phyloP scores from a whole-genome alignment of 1,140 invertebrate genomes.

The Caenorhabditis inopinata region DNA sequence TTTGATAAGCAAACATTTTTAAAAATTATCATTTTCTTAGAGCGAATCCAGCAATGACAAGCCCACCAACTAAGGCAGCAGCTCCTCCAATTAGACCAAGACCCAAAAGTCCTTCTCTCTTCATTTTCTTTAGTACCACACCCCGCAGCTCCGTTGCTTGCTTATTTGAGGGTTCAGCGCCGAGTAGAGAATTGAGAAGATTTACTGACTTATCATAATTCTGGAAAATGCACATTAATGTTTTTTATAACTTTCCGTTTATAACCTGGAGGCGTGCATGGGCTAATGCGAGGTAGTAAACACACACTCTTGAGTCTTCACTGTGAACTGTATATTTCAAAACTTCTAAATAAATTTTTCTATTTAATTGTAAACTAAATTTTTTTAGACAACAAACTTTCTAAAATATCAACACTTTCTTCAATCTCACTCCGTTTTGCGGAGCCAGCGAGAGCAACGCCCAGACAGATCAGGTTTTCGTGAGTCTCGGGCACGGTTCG shows the following conservation, averaged over 20 bases:
- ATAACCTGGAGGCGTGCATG: neutral
- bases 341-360: neutral
- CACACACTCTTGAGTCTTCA: neutral
- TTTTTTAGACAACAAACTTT: neutral
- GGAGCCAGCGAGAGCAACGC: neutral
- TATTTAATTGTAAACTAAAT: neutral
- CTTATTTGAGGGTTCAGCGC: neutral
- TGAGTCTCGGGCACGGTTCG: neutral
- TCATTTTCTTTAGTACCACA: conserved; percentile 13
- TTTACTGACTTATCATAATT: neutral
- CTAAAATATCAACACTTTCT: neutral
- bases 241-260: no score
- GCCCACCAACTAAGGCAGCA: neutral
- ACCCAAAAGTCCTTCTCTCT: neutral
- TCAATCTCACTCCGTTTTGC: neutral
- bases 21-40: neutral
- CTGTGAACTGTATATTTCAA: neutral
- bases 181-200: neutral
- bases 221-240: neutral
- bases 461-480: neutral
- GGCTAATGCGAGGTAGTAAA: neutral
- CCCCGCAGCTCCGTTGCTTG: neutral
- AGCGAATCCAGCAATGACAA: neutral
- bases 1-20: no score
- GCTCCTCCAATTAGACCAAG: neutral